Evolutionary conservation across 2,888 invertebrate species (phyloP).

Genomic region (Hirtodrosophila trivittata): DNA sequence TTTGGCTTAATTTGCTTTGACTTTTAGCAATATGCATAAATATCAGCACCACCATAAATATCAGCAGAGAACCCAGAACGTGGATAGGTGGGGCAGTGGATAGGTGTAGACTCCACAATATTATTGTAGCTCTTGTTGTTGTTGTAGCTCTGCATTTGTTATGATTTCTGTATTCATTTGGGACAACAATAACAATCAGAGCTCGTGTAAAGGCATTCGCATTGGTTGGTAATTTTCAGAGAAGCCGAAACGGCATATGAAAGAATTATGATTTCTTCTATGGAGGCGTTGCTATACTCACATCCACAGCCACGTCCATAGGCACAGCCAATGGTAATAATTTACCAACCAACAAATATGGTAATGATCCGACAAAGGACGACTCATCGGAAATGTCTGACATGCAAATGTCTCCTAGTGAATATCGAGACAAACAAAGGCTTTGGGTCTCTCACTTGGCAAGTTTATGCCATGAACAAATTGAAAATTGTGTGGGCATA

Average conservation of each 20-base stretch:
- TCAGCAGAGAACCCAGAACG: conserved; percentile 25
- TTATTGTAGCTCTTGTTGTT: conserved; percentile 19
- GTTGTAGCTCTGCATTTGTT: conserved; percentile 54
- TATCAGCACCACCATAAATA: conserved; percentile 61
- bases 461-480: not conserved
- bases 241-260: conserved; percentile 44
- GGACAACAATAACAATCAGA: conserved; percentile 68
- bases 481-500: not conserved
- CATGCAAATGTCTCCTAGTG: conserved; percentile 10
- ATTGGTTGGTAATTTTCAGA: conserved; percentile 31
- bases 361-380: conserved; percentile 42
- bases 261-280: conserved; percentile 62
- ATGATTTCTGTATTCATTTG: conserved; percentile 55
- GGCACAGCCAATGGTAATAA: conserved; percentile 32
- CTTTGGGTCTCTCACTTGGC: not conserved
- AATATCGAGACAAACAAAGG: conserved; percentile 4
- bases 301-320: conserved; percentile 1
- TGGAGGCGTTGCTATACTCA: conserved; percentile 37
- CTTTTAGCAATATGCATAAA: conserved; percentile 80
- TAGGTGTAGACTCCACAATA: conserved; percentile 23
- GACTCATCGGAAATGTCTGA: conserved; percentile 5
- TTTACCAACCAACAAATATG: conserved; percentile 32
- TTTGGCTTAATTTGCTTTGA: conserved; percentile 79
- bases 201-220: conserved; percentile 32
- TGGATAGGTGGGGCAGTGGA: conserved; percentile 9